Evolutionary conservation across 2,113 vertebrate genomes (phyloP), one percentile per base, ranked within the genome.

Genomic region (Oryzias curvinotus): DNA sequence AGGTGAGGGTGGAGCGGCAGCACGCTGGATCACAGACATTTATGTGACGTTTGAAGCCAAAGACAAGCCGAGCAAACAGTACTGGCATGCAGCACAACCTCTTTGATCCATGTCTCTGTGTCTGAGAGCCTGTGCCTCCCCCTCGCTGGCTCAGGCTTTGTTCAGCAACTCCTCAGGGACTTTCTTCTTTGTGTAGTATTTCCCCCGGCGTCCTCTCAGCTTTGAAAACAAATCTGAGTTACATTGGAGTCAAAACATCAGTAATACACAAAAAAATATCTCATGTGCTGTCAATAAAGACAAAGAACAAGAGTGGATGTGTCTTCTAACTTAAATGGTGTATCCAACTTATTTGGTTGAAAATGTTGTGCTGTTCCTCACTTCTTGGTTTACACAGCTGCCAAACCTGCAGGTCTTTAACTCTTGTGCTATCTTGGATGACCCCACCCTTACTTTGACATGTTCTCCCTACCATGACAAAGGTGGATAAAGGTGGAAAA

Each of bases 171-270:
- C 87, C 75, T 84, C 52, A 45, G 80, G 75, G 87, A 85, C 60
- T 78, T 73, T 82, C 78, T 81, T 76, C 73, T 88, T 89, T 85
- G 86, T 81, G 66, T 76, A 65, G 77, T 73, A 26, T 85, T 86
- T 87, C 77, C 82, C 61, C 79, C 54, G 56, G 77, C 71, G 68
- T 86, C 77, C 75, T 63, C 55, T 60, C 64, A 66, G 74, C 77
- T 70, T 78, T 80, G 67, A 78, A 78, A 71, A 52, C 65, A 72
- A 65, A 74, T 81, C 63, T 61, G 43, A 68, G 81, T 28, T 52
- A n/a, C 77, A 51, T 21, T 41, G 57, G 71, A 71, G 65, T 64
- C 56, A 60, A 65, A 80, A 69, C 43, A 51, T 3, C 17, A 36
- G 52, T 52, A 72, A 54, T 45, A 45, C 62, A 61, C 60, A 36